A percentile compares a stretch with the other conserved stretches of the same genome.
phyloP scores from a whole-genome alignment of 2,888 invertebrate species.

The Timandra comae region DNA sequence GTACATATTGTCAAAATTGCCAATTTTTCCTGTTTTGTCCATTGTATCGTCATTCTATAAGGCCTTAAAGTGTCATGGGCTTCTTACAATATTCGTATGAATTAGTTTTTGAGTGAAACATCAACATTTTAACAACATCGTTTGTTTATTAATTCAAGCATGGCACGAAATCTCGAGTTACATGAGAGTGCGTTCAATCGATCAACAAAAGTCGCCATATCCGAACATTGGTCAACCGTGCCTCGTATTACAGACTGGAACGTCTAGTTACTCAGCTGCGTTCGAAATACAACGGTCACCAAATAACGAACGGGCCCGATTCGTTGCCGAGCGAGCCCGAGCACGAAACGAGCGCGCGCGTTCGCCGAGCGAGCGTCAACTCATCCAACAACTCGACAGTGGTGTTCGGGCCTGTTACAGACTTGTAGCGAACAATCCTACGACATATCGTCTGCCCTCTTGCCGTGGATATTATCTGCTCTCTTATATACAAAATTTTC shows the following conservation, averaged over 20 bases:
- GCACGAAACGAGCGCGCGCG: constrained; percentile 46
- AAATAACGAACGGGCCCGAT: constrained; percentile 59
- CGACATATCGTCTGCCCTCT: constrained; percentile 36
- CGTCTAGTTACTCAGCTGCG: constrained; percentile 76
- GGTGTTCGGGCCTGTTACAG: constrained; percentile 79
- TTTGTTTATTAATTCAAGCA: no score
- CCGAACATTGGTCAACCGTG: constrained; percentile 30
- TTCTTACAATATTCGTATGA: no score
- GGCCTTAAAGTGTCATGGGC: no score
- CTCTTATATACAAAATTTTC: constrained; percentile 36
- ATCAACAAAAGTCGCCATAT: constrained; percentile 20
- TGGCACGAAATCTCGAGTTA: no score
- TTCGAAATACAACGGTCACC: constrained; percentile 65
- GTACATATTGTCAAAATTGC: constrained; percentile 4
- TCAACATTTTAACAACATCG: no score
- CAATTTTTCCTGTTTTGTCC: constrained; percentile 7
- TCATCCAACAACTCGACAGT: constrained; percentile 61
- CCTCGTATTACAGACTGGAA: constrained; percentile 72
- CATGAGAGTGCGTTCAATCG: constrained; percentile 7
- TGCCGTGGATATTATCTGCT: constrained; percentile 49
- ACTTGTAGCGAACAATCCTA: constrained; percentile 68
- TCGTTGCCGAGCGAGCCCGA: constrained; percentile 65
- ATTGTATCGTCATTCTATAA: constrained; percentile 1
- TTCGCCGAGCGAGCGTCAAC: constrained; percentile 52
- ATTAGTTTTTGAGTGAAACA: no score